A percentile compares a stretch with the other conserved stretches of the same genome.
phyloP scores from a whole-genome alignment of 2,113 vertebrate species.

The Podocnemis expansa region DNA sequence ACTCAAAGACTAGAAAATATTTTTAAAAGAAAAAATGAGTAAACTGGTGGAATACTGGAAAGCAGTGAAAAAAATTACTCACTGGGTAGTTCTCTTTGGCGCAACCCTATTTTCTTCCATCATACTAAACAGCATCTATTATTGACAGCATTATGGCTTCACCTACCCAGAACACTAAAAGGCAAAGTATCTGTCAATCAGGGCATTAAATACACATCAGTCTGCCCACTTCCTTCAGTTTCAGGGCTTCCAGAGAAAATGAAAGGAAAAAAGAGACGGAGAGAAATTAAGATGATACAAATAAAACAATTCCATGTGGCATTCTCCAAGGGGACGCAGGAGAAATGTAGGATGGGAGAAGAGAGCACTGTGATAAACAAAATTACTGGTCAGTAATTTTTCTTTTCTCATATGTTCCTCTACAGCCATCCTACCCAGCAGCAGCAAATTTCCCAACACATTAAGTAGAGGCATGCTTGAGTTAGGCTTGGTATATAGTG shows the following conservation, averaged over 20 bases:
- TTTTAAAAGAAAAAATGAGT: neutral
- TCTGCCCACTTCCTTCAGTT: conserved; percentile 30
- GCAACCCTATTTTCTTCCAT: conserved; percentile 69
- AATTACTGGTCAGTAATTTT: neutral
- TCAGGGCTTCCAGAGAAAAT: conserved; percentile 44
- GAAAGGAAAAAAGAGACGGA: conserved; percentile 34
- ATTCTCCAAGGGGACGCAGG: neutral
- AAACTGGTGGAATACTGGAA: conserved; percentile 12
- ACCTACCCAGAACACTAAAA: conserved; percentile 52
- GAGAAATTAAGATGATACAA: conserved; percentile 35
- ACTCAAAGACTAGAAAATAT: neutral
- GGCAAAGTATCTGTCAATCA: conserved; percentile 57
- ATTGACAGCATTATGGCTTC: conserved; percentile 73
- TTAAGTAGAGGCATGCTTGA: conserved; percentile 47
- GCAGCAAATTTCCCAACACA: conserved; percentile 42
- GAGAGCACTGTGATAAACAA: conserved; percentile 23
- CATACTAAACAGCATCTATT: conserved; percentile 70
- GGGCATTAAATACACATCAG: conserved; percentile 13
- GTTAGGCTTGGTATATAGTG: neutral
- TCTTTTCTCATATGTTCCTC: neutral
- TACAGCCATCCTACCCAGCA: neutral
- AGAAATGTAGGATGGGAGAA: conserved; percentile 21
- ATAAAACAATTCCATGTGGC: conserved; percentile 23
- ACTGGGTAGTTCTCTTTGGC: conserved; percentile 66
- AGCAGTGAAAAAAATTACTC: conserved; percentile 58